Percentiles rank a stretch among this genome's conserved stretches.
Evolutionary conservation across 2,888 invertebrate genomes (phyloP).

Genomic region (Eudasyphora cyanicolor): DNA sequence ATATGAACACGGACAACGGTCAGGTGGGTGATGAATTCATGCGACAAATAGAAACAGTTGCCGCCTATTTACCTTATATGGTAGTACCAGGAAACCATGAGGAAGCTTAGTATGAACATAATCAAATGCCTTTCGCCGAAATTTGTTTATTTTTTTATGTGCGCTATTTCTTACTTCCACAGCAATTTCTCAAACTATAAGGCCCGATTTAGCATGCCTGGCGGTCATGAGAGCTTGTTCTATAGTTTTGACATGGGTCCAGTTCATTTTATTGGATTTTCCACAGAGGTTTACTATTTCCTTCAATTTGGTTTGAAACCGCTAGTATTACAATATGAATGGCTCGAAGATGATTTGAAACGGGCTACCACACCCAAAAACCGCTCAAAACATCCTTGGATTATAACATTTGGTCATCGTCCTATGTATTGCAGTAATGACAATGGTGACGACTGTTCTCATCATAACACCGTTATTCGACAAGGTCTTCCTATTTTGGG

Average conservation of each 20-base stretch:
- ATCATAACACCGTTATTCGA: conserved; percentile 84
- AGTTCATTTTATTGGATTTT: conserved; percentile 93
- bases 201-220: conserved; percentile 95
- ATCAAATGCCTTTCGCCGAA: conserved; percentile 62
- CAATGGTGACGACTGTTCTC: conserved; percentile 89
- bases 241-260: conserved; percentile 95
- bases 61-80: conserved; percentile 95
- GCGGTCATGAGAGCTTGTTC: conserved; percentile 85
- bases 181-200: conserved; percentile 98
- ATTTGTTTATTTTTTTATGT: not conserved
- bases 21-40: conserved; percentile 95
- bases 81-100: conserved; percentile 96
- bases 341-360: conserved; percentile 91
- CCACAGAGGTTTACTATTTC: conserved; percentile 97
- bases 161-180: conserved; percentile 70
- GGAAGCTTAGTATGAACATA: conserved; percentile 89
- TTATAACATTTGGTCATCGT: conserved; percentile 90
- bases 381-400: conserved; percentile 88
- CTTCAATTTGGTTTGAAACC: conserved; percentile 91
- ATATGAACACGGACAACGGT: conserved; percentile 91
- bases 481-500: conserved; percentile 84
- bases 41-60: conserved; percentile 93
- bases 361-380: conserved; percentile 88
- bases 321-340: conserved; percentile 89
- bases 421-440: conserved; percentile 96